Base-by-base conservation (phyloP, 2,888 invertebrate genomes). In the Drosophila trichaetosa region DNA sequence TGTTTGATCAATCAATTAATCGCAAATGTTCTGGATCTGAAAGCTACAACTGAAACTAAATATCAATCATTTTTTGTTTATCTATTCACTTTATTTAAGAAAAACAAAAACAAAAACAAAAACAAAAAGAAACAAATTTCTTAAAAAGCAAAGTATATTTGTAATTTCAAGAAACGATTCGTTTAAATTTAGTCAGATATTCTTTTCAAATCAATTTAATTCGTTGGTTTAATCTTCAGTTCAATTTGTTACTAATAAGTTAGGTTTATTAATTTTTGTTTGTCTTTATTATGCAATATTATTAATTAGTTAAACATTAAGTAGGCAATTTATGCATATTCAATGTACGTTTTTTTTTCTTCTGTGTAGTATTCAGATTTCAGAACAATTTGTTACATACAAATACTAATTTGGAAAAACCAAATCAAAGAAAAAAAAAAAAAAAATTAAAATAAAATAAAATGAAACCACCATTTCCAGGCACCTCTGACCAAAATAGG, bases 401-500 rank as follows among this genome's bases (percentile, higher is more conserved):
- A 42, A 57, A 31, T 31, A 56, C 48, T 29, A 59, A 65, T 73
- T 70, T 60, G 65, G 42, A 34, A 64, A 70, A 61, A 31, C 16
- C 29, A 31, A 56, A 38, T 16, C 73, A 54, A 51, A 56, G 51
- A 58, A 31, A 57, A 57, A 31, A 56, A 36, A 27, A 7, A 58
- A 48, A 29, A 49, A 71, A 74, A 66, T 67, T 66, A 27, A 65
- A 69, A 62, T 60, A 73, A 76, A 79, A 73, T 70, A 78, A 80
- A 83, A 80, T 79, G 78, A 79, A 85, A 87, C 77, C 74, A 87
- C 83, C 89, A 86, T 83, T 94, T 94, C 90, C 96, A 97, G 97
- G 95, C 94, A 95, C 95, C 94, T 95, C 95, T 94, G 95, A 95
- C 94, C 95, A 95, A 93, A 95, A 96, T 95, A 96, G 96, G 95